Evolutionary conservation across 2,113 vertebrate genomes (phyloP), one percentile per base, ranked within the genome.

Genomic region (Elephas maximus): DNA sequence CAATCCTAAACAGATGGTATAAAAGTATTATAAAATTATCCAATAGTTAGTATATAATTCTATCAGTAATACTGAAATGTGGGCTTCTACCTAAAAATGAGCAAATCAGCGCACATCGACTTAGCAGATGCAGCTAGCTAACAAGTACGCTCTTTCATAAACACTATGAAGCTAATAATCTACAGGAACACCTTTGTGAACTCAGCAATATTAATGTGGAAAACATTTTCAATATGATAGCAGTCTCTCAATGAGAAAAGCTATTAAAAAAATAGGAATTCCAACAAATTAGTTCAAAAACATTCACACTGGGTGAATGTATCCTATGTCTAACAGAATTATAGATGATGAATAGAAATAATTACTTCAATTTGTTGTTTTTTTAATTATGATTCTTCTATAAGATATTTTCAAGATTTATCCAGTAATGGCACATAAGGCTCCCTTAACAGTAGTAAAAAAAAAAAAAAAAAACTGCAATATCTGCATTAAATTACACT

Each of bases 221-320:
- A 91, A 93, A 48, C 28, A 84, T 73, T 94, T 93, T 90, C 60
- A 94, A 48, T 53, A 88, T 77, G 82, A 17, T 65, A 93, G 67
- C 62, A 94, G 9, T 45, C n/a, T 62, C 95, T 15, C 44, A 91
- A 91, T 63, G 21, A 91, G 63, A 96, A 87, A 88, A 21, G 12
- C n/a, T 92, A 84, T 28, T 28, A 48, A 95, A 69, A 48, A 20
- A 97, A 65, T 82, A 80, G 3, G 91, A 88, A 94, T 88, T 78
- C 92, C 45, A 97, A 73, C 76, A 57, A 48, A 74, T 87, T 91
- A 12, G 9, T 80, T 92, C 73, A 67, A 71, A 95, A 90, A 88
- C 4, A 84, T 78, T 86, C 37, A 37, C 37, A 96, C 51, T 45
- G 33, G 17, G 10, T 81, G 62, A 85, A 62, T 65, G 67, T 81